Evolutionary conservation across 2,797 vertebrate genomes (phyloP), one percentile per base, ranked within the genome.

Genomic region (Epinephelus coioides): DNA sequence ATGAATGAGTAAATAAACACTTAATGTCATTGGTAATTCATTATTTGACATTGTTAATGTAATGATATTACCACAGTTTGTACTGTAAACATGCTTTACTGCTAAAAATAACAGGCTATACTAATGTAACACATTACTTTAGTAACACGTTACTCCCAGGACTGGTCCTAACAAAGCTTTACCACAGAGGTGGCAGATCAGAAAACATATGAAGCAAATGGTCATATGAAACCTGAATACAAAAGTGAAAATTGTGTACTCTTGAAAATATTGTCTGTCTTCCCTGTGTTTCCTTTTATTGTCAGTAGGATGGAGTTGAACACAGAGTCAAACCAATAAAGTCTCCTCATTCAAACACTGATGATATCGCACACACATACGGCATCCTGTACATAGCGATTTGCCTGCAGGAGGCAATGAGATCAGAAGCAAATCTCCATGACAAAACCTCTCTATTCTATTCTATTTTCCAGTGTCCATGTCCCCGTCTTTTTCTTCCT

Each of bases 401-500:
- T 8, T 44, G 30, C n/a, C 21, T 60, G 56, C 19, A 34, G 65
- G 49, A 53, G 50, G 40, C 12, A 38, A 40, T 13, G 43, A 56
- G 25, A 38, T 69, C 30, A 8, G 13, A 50, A 13, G 53, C 14
- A 65, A 71, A 57, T 46, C 55, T 44, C 55, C 43, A n/a, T 25
- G 27, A 66, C 49, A 19, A 61, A 53, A 65, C 4, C 2, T 23
- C 53, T 51, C 50, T 43, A 5, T 44, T 54, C 64, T 57, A 1
- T 13, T 57, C 61, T 34, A 50, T 67, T 19, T 25, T 59, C 63
- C 21, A 57, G 49, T 44, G 54, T 86, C 34, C 38, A 27, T 47
- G 62, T 55, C 63, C 27, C 19, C 11, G 19, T 53, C 53, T 77
- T 38, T 47, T 23, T 65, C 49, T 19, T 63, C 50, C 67, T 80